A percentile compares a stretch with the other conserved stretches of the same genome.
These are phyloP conservation scores for Orientallactaga sibirica DNA, from an alignment of 2,797 vertebrate genomes.

Conservation along the genomic window DNA sequence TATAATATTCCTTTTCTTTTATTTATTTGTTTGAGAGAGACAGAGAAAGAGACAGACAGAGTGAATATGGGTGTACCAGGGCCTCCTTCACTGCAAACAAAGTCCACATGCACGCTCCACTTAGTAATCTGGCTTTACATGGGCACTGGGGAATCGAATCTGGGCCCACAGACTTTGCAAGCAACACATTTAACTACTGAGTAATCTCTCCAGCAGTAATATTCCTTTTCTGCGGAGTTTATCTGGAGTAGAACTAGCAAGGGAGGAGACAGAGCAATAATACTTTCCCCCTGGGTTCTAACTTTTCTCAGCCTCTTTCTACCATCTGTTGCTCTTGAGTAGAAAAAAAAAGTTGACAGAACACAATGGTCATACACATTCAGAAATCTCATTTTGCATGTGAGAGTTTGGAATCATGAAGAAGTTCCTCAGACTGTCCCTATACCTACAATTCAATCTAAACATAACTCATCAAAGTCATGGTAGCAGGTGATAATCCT, in stretches of 20 bases:
- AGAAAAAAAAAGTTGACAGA: slow-evolving; percentile 68
- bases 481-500: slow-evolving; percentile 17
- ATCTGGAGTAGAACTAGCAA: slow-evolving; percentile 6
- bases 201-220: too few species aligned
- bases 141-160: too few species aligned
- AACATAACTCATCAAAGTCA: slow-evolving; percentile 54
- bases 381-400: slow-evolving; percentile 75
- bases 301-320: slow-evolving; percentile 28
- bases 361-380: slow-evolving; percentile 66
- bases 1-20: too few species aligned
- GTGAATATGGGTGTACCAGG: too few species aligned
- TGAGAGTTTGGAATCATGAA: slow-evolving; percentile 77
- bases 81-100: too few species aligned
- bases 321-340: slow-evolving; percentile 74
- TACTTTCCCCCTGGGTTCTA: slow-evolving; percentile 38
- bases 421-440: slow-evolving; percentile 59
- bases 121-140: too few species aligned
- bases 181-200: too few species aligned
- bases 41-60: too few species aligned
- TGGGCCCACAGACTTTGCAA: too few species aligned
- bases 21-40: too few species aligned
- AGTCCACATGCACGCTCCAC: too few species aligned
- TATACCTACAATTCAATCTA: slow-evolving; percentile 64
- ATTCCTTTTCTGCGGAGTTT: not conserved
- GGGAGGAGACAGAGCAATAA: not conserved